phyloP scores from a whole-genome alignment of 2,888 invertebrate species.

The Miltochrista miniata region DNA sequence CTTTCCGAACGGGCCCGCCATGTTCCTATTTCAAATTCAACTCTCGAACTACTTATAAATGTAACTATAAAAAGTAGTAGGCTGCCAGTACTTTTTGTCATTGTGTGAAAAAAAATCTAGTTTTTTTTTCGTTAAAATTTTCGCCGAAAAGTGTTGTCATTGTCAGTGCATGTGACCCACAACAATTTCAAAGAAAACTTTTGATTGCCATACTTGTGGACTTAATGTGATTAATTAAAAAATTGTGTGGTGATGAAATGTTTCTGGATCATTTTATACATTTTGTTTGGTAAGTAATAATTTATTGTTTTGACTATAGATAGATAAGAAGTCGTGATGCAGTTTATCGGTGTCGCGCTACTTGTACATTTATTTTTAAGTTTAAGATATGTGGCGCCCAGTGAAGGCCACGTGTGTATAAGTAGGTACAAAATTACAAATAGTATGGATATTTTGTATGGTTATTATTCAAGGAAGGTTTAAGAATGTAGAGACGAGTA shows the following conservation, averaged over 20 bases:
- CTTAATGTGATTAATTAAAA: slow-evolving; percentile 35
- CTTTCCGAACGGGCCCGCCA: slow-evolving; percentile 61
- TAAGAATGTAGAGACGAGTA: too few species aligned
- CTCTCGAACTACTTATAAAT: slow-evolving; percentile 56
- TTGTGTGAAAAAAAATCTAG: slow-evolving; percentile 26
- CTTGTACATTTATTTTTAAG: background rate
- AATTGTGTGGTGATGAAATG: slow-evolving; percentile 49
- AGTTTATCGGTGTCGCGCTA: background rate
- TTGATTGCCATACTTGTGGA: slow-evolving; percentile 40
- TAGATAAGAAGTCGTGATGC: too few species aligned
- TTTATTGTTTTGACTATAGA: background rate
- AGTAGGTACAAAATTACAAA: too few species aligned
- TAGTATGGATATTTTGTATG: too few species aligned
- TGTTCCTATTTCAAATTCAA: slow-evolving; percentile 51
- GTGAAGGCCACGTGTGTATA: too few species aligned
- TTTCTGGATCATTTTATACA: slow-evolving; percentile 46
- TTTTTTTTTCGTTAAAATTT: background rate
- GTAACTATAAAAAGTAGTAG: slow-evolving; percentile 27
- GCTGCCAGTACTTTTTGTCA: slow-evolving; percentile 5
- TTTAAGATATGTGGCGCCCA: background rate
- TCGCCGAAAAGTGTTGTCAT: slow-evolving; percentile 6
- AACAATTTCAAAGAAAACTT: slow-evolving; percentile 32
- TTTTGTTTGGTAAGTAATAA: slow-evolving; percentile 41
- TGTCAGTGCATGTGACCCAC: slow-evolving; percentile 40
- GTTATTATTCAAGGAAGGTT: too few species aligned